Evolutionary conservation across 2,888 invertebrate species (phyloP).

Genomic region (Dascillus cervinus): DNA sequence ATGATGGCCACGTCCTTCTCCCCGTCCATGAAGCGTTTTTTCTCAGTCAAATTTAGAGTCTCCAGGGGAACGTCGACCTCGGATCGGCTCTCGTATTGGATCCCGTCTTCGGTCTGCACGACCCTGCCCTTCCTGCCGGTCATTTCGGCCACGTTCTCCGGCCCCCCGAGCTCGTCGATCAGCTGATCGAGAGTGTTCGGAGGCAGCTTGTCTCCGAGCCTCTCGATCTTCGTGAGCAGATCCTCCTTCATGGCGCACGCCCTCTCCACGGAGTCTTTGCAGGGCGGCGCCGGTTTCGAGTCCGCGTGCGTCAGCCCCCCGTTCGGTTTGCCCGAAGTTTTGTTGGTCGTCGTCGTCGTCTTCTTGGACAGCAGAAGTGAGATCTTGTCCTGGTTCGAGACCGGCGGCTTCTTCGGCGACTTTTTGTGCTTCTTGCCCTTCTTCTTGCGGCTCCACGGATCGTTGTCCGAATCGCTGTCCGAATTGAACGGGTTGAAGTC

Average conservation of each 20-base stretch:
- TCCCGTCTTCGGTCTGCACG: constrained; percentile 88
- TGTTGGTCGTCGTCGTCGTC: constrained; percentile 31
- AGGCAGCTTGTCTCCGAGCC: constrained; percentile 79
- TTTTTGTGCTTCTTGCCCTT: constrained; percentile 37
- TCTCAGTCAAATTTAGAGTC: constrained; percentile 90
- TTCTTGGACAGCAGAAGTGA: constrained; percentile 56
- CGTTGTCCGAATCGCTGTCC: constrained; percentile 73
- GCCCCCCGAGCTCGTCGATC: constrained; percentile 96
- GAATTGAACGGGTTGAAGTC: constrained; percentile 92
- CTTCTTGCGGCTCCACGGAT: constrained; percentile 44
- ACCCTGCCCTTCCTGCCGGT: constrained; percentile 94
- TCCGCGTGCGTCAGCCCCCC: constrained; percentile 33
- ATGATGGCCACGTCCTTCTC: constrained; percentile 98
- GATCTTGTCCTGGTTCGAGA: constrained; percentile 69
- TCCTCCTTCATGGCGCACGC: constrained; percentile 93
- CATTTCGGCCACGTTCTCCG: constrained; percentile 99
- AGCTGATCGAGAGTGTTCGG: constrained; percentile 97
- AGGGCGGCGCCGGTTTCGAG: constrained; percentile 51
- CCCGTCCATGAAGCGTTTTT: constrained; percentile 93
- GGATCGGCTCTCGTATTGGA: constrained; percentile 90
- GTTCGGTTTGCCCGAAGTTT: constrained; percentile 27
- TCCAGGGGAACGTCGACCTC: constrained; percentile 95
- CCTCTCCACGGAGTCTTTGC: constrained; percentile 77
- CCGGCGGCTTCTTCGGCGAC: constrained; percentile 30
- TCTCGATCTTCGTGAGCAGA: constrained; percentile 75